A percentile compares a stretch with the other conserved stretches of the same genome.
phyloP scores from a whole-genome alignment of 2,113 vertebrate genomes.

The Pithys albifrons region DNA sequence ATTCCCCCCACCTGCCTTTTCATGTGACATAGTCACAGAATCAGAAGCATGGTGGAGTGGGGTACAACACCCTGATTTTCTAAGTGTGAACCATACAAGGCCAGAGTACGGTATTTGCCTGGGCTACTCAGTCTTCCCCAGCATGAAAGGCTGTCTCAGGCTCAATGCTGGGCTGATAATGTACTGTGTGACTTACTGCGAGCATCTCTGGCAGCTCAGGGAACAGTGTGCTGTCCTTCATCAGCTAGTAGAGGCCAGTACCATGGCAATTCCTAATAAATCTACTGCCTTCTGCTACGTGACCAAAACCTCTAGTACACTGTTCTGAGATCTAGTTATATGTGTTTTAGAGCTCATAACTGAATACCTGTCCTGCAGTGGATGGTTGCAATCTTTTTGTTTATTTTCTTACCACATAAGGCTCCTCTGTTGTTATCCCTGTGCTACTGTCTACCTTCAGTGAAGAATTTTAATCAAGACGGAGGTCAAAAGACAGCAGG shows the following conservation, averaged over 20 bases:
- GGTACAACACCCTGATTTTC: neutral
- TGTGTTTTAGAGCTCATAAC: neutral
- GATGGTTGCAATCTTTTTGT: neutral
- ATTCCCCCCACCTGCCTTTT: too few species aligned
- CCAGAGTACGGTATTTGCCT: neutral
- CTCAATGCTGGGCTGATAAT: neutral
- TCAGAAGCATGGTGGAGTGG: neutral
- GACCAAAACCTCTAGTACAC: neutral
- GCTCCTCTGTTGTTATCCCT: neutral
- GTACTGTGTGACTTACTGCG: neutral
- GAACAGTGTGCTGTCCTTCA: neutral
- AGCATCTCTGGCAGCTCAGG: neutral
- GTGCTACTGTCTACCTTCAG: neutral
- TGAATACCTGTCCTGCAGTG: neutral
- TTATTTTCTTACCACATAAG: neutral
- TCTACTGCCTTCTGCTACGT: neutral
- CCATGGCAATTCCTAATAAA: neutral
- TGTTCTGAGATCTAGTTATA: neutral
- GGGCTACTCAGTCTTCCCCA: neutral
- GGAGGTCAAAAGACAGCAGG: slow-evolving; percentile 12
- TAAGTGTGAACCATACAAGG: neutral
- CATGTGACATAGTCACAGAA: neutral
- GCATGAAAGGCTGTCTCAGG: neutral
- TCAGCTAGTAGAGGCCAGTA: neutral
- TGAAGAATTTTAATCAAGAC: neutral